Evolutionary conservation across 2,888 invertebrate genomes (phyloP).

Genomic region (Esperia sulphurella): DNA sequence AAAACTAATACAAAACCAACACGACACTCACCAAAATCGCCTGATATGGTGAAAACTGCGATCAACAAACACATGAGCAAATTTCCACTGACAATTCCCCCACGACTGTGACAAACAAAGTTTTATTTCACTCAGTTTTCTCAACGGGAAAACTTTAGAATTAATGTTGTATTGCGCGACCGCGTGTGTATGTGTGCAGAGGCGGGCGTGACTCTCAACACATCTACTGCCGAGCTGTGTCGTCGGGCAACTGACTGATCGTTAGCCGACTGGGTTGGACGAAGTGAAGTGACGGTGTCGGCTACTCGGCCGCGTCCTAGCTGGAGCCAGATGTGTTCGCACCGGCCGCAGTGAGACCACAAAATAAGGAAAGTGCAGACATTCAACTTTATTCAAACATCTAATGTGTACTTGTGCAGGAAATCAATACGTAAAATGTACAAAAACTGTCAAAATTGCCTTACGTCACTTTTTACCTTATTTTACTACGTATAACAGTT

Average conservation of each 20-base stretch:
- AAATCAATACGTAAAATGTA: too few species aligned
- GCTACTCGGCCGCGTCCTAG: background rate
- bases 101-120: slow-evolving; percentile 28
- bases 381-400: too few species aligned
- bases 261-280: background rate
- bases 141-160: slow-evolving; percentile 63
- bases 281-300: background rate
- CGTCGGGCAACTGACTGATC: slow-evolving; percentile 35
- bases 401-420: too few species aligned
- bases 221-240: slow-evolving; percentile 21
- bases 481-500: too few species aligned
- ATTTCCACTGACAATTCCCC: slow-evolving; percentile 44
- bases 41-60: slow-evolving; percentile 20
- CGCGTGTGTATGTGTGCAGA: background rate
- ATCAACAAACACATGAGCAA: slow-evolving; percentile 32
- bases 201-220: slow-evolving; percentile 12
- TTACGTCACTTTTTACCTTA: too few species aligned
- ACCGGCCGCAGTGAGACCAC: too few species aligned
- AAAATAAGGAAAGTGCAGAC: too few species aligned
- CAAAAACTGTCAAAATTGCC: too few species aligned
- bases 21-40: slow-evolving; percentile 47
- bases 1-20: slow-evolving; percentile 31
- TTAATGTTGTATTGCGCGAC: slow-evolving; percentile 27
- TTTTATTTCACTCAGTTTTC: slow-evolving; percentile 70
- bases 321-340: background rate